Conservation (phyloP, 2,888 invertebrate species). For the Leucozona laternaria region DNA sequence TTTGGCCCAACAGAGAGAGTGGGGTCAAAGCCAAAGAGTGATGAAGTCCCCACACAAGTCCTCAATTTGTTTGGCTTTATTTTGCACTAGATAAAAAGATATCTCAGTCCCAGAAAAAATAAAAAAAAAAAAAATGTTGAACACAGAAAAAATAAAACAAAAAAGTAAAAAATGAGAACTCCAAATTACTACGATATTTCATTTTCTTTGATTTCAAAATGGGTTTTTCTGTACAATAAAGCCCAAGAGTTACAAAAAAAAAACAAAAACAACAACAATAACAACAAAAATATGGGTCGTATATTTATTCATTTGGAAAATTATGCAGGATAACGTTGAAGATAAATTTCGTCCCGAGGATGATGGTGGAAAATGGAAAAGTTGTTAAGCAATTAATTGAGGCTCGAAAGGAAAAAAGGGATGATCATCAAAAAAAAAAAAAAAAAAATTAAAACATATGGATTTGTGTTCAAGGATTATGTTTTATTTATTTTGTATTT, state of each 20-base stretch:
- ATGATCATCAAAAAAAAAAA: slow-evolving; percentile 24
- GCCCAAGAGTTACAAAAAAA: not conserved
- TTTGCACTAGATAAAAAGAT: slow-evolving; percentile 47
- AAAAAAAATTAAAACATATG: slow-evolving; percentile 57
- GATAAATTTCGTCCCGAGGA: slow-evolving; percentile 9
- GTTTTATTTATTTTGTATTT: not conserved
- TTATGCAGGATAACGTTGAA: slow-evolving; percentile 69
- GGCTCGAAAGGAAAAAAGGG: slow-evolving; percentile 61
- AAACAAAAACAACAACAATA: slow-evolving; percentile 13
- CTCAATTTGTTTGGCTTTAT: slow-evolving; percentile 68
- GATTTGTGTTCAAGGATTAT: slow-evolving; percentile 47
- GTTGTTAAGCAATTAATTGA: slow-evolving; percentile 73
- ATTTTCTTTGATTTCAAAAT: slow-evolving; percentile 69
- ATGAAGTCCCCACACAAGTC: slow-evolving; percentile 39
- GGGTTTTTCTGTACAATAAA: slow-evolving; percentile 17
- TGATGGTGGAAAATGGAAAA: slow-evolving; percentile 63
- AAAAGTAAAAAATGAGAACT: slow-evolving; percentile 23
- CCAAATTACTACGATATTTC: slow-evolving; percentile 74
- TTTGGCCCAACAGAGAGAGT: slow-evolving; percentile 2
- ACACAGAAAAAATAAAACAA: not conserved
- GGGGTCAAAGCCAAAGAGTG: not conserved
- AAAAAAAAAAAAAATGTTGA: slow-evolving; percentile 1
- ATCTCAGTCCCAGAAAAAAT: slow-evolving; percentile 22
- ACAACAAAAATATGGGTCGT: slow-evolving; percentile 52
- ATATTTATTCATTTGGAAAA: slow-evolving; percentile 74